Evolutionary conservation across 2,113 vertebrate species (phyloP).

Genomic region (Sinocyclocheilus anshuiensis): DNA sequence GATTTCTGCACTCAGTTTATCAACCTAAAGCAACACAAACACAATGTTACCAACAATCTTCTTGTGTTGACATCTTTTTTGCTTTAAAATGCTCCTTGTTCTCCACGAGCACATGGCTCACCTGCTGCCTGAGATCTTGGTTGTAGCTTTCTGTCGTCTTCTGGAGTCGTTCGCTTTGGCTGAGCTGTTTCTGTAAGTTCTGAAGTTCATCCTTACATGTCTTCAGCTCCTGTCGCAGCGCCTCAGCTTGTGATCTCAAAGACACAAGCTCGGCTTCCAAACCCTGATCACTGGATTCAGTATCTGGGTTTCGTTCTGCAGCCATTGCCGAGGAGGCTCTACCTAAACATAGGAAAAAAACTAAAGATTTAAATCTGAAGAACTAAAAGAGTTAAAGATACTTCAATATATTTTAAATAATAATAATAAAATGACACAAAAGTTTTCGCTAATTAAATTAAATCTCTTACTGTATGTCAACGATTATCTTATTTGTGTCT

Average conservation of each 20-base stretch:
- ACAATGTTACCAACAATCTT: neutral
- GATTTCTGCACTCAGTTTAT: constrained; percentile 85
- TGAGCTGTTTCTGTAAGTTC: constrained; percentile 83
- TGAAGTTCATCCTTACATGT: constrained; percentile 79
- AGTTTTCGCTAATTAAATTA: too few relatives aligned
- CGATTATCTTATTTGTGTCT: too few relatives aligned
- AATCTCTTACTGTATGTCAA: too few relatives aligned
- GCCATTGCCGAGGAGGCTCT: neutral
- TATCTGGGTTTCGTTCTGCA: constrained; percentile 54
- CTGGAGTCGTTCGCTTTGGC: constrained; percentile 80
- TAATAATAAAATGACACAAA: too few relatives aligned
- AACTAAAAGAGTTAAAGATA: too few relatives aligned
- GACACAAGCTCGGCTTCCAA: constrained; percentile 70
- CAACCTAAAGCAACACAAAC: constrained; percentile 68
- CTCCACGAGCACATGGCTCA: constrained; percentile 50
- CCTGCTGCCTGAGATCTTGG: constrained; percentile 86
- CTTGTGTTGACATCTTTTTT: neutral
- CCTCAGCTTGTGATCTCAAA: constrained; percentile 75
- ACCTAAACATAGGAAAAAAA: neutral
- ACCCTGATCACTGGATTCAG: constrained; percentile 41
- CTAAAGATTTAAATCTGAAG: too few relatives aligned
- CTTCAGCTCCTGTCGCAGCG: constrained; percentile 79
- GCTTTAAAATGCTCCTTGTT: too few relatives aligned
- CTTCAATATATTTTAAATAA: too few relatives aligned
- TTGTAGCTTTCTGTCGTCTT: constrained; percentile 80